Evolutionary conservation across 53 echinoderm and acorn worm species (phyloP).

Genomic region (Echinarachnius parma): DNA sequence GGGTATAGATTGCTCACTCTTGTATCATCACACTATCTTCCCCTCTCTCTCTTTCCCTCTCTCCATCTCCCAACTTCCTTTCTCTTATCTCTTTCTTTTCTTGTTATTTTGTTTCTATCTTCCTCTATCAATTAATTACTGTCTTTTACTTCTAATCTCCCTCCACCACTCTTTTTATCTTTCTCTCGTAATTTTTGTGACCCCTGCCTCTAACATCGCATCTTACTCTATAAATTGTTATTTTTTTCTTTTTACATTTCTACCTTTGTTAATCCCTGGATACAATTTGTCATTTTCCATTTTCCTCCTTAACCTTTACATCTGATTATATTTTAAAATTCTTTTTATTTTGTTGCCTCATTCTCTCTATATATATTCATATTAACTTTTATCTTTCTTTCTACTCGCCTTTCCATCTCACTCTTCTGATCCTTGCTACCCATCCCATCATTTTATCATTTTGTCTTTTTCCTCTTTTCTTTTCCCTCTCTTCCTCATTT

Average conservation of each 20-base stretch:
- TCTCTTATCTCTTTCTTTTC: background rate
- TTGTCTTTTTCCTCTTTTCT: background rate
- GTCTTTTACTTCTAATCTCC: too few relatives aligned
- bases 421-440: background rate
- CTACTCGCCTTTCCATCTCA: background rate
- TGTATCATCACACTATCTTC: background rate
- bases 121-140: too few relatives aligned
- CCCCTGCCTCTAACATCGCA: too few relatives aligned
- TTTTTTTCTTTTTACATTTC: too few relatives aligned
- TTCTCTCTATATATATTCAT: slow-evolving; percentile 4
- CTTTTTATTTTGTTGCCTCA: background rate
- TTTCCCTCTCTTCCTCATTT: background rate
- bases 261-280: too few relatives aligned
- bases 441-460: background rate
- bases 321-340: too few relatives aligned
- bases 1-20: too few relatives aligned
- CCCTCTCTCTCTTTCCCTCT: background rate
- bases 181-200: too few relatives aligned
- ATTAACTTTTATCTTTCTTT: background rate
- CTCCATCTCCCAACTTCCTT: background rate
- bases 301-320: too few relatives aligned
- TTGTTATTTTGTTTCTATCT: background rate
- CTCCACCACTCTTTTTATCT: too few relatives aligned
- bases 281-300: too few relatives aligned
- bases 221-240: too few relatives aligned